Base-by-base conservation (phyloP, 2,797 vertebrate species). In the Poecilia wingei region DNA sequence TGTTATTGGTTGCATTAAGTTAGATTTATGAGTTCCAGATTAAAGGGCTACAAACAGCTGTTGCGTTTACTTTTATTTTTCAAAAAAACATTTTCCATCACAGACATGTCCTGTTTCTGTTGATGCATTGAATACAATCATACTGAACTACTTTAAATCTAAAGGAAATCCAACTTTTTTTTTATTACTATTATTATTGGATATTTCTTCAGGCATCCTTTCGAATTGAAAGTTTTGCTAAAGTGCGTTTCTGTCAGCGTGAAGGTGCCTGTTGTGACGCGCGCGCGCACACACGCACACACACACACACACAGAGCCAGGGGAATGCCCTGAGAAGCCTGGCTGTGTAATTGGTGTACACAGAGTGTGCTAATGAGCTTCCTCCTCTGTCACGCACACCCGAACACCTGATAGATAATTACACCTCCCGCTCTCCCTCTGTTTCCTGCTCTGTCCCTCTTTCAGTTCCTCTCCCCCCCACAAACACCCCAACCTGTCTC, bases 331-430 rank as follows among this genome's bases (percentile, higher is more conserved):
- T 79, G 89, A 93, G 93, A 95, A 87, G 92, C 88, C 92, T 90
- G 89, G 75, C 92, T 93, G 91, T 95, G 93, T 95, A 94, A 94
- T 94, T 94, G 92, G 92, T 95, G 94, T 94, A 95, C 95, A 95
- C 93, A 94, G 90, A 93, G 91, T 93, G 94, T 93, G 94, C 93
- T 95, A 94, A 95, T 95, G 93, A 95, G 94, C 94, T 95, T 95
- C 94, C 94, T 95, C 91, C 89, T 95, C 94, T 92, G 93, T 94
- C 94, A 95, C 93, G 94, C 95, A 94, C 93, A 94, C 94, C 90
- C 91, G 91, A 93, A 94, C 95, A 95, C 94, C 95, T 95, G 95
- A 95, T 93, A 88, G 93, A 94, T 95, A 95, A 95, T 95, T 94
- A 95, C 91, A 91, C 90, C 90, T 91, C 88, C 86, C 91, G 92